Base-by-base conservation (phyloP, 2,113 vertebrate species). In the Oncorhynchus masou region DNA sequence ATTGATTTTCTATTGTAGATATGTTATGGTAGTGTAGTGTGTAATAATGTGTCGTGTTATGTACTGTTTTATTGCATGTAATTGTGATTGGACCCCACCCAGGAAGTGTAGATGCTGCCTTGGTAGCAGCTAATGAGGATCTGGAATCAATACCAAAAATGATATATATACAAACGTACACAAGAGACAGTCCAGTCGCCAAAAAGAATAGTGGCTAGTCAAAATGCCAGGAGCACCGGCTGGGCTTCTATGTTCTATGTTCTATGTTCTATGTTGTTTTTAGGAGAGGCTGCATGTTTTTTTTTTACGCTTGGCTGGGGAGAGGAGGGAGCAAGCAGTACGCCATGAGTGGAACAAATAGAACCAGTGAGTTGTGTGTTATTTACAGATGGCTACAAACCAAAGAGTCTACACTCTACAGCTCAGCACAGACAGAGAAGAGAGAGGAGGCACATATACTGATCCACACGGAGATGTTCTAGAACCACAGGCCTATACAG, bases 151-250 rank as follows among this genome's bases (percentile, higher is more conserved):
- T 45, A 45, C 8, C 8, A 45, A 45, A 34, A 34, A 34, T 34
- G 1, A 34, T 11, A 45, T 45, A 45, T 12, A 45, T 45, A 45
- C 39, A 45, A 45, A 45, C 9, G 9, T 45, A 45, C 39, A 11
- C 9, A 45, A 2, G 39, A 45, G 39, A 45, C 39, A 11, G 39
- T 2, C 9, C 9, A 45, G 9, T 45, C 74, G 51, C 69, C 79
- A 81, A 77, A 45, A 88, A 81, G 83, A 86, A 84, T 76, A 82
- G 78, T 84, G 79, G 82, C 79, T 75, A 79, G 76, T 85, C 79
- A 81, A 81, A 88, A 81, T 79, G 78, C 86, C 83, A 86, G 73
- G 65, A 45, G 83, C 79, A 48, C 31, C 29, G 22, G 79, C 39
- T 45, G 39, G 39, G 85, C 65, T 77, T 86, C 71, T 83, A 80